phyloP scores from a whole-genome alignment of 35 echinoderm and acorn worm species.

The Heliocidaris tuberculata region DNA sequence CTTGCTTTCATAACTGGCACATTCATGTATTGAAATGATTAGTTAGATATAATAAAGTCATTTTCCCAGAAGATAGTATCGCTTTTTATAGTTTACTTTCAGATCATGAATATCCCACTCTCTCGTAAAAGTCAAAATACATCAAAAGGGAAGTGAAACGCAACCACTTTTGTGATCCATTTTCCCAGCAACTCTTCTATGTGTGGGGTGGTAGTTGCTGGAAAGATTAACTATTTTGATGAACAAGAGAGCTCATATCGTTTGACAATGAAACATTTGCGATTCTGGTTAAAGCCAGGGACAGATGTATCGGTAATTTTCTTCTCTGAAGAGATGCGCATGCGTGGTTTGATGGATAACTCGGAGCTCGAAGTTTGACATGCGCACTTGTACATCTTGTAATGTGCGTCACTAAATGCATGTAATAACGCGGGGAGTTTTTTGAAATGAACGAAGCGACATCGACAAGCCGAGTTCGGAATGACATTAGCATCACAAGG shows the following conservation, averaged over 20 bases:
- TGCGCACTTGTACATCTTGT: not conserved
- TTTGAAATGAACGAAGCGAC: constrained; percentile 9
- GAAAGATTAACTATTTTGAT: not conserved
- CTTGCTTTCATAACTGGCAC: no score
- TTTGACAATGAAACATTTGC: not conserved
- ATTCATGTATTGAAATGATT: no score
- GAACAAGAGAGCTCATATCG: not conserved
- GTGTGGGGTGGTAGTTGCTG: not conserved
- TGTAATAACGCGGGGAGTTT: not conserved
- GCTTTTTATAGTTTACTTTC: no score
- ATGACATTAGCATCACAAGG: constrained; percentile 3
- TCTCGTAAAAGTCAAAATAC: no score
- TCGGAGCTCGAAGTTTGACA: not conserved
- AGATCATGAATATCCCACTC: no score
- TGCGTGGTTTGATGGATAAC: not conserved
- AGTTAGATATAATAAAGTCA: no score
- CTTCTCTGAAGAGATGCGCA: not conserved
- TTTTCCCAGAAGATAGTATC: no score
- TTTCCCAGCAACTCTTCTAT: not conserved
- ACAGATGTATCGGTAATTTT: not conserved
- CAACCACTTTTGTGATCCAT: not conserved
- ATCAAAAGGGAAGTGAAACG: not conserved
- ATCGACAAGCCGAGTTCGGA: not conserved
- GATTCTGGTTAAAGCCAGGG: not conserved
- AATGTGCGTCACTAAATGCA: not conserved